phyloP scores from a whole-genome alignment of 2,113 vertebrate genomes.

The Daphoenositta chrysoptera region DNA sequence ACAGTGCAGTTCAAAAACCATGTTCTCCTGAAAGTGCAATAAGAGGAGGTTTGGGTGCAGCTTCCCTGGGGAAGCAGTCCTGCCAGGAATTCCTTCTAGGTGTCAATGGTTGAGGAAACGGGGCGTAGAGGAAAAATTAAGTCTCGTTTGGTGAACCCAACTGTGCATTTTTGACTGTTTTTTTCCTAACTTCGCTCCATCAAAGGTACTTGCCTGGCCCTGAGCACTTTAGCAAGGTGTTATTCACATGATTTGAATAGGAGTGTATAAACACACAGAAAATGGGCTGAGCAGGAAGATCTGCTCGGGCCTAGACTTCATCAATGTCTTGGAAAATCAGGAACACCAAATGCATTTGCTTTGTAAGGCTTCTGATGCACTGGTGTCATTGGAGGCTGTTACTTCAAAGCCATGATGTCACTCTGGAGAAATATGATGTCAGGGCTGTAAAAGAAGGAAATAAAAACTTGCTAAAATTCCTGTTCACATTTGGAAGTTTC shows the following conservation, averaged over 20 bases:
- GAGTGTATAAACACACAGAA: conserved; percentile 49
- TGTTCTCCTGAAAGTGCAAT: neutral
- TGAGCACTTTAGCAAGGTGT: conserved; percentile 44
- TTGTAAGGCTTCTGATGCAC: conserved; percentile 29
- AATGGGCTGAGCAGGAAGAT: neutral
- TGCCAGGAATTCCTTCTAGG: neutral
- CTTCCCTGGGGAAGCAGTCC: neutral
- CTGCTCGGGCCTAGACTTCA: neutral
- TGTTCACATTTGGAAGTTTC: conserved; percentile 55
- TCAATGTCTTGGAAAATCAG: neutral
- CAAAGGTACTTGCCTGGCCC: neutral
- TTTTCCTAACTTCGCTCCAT: neutral
- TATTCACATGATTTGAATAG: conserved; percentile 12
- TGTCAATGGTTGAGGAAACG: neutral
- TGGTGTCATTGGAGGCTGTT: neutral
- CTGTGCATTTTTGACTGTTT: neutral
- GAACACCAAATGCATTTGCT: neutral
- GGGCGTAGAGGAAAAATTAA: neutral
- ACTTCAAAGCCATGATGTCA: conserved; percentile 68
- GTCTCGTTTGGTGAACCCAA: neutral
- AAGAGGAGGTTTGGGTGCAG: neutral
- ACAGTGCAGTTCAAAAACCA: neutral
- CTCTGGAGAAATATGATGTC: conserved; percentile 63
- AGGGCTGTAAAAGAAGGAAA: conserved; percentile 59
- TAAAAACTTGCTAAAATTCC: conserved; percentile 59